Evolutionary conservation across 2,888 invertebrate species (phyloP), one percentile per base, ranked within the genome.

Genomic region (Xestia ashworthii): DNA sequence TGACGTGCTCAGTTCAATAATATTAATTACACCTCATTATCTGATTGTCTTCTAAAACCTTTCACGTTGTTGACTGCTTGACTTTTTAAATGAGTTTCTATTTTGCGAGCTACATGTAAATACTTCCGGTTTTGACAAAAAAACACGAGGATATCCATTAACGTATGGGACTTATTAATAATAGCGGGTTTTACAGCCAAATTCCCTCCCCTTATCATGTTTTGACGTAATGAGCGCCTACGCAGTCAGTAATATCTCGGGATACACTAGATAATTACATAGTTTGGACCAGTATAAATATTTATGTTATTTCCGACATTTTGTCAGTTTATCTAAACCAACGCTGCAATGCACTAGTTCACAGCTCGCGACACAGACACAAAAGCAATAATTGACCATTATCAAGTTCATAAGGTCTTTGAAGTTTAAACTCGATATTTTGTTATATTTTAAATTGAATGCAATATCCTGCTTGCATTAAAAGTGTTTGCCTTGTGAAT

Each of bases 301-400:
- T 44, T 44, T 64, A 19, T 41, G 32, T 67, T 55, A 62, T 62
- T 55, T 22, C 38, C 75, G 1, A 32, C 46, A 41, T 5, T n/a
- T 53, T 41, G 53, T n/a, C 67, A 81, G 75, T 79, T 74, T 68
- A 74, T 81, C 53, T 25, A 12, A 12, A 38, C 12, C 53, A 48
- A 44, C n/a, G 75, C 32, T 25, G 16, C 19, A 48, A 53, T 41
- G 62, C 74, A 48, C 74, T 46, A 16, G 60, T 69, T 50, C 55
- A 76, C 78, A 38, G 48, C 32, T 14, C 22, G 19, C 58, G 12
- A 78, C 41, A 19, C 9, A 44, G 32, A 78, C 32, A 60, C 48
- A 67, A 66, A 32, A 58, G 55, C n/a, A 32, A 44, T 44, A 0
- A 16, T 44, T 44, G 3, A 44, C 32, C 22, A 44, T 32, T 8